phyloP scores from a whole-genome alignment of 2,888 invertebrate genomes.

The Ditylenchus weischeri region DNA sequence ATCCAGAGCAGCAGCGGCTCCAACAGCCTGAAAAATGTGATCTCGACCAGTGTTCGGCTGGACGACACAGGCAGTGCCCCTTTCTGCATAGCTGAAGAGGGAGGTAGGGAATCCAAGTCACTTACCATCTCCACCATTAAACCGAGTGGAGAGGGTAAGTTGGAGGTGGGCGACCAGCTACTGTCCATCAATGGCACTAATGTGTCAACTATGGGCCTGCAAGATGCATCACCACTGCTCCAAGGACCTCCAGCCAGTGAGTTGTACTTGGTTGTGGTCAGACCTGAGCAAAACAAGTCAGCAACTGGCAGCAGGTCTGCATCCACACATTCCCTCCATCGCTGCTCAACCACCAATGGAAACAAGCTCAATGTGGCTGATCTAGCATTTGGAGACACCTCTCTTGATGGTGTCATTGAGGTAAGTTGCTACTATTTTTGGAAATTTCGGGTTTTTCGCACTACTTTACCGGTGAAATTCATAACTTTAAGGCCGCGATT shows the following conservation, averaged over 20 bases:
- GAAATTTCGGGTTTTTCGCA: too few species aligned
- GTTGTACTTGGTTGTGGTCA: conserved; percentile 3
- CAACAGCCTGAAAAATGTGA: background rate
- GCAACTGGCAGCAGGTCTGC: background rate
- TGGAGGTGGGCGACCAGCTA: conserved; percentile 6
- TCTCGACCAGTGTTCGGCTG: conserved; percentile 6
- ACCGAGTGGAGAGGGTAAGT: too few species aligned
- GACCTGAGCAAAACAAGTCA: too few species aligned
- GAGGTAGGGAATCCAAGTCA: background rate
- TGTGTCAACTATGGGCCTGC: background rate
- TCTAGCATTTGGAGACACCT: conserved; percentile 14
- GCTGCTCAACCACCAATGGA: background rate
- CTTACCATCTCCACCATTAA: background rate
- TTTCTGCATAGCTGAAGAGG: background rate
- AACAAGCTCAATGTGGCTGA: background rate
- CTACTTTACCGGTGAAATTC: too few species aligned
- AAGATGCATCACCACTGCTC: background rate
- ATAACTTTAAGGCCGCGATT: too few species aligned
- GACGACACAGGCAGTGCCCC: background rate
- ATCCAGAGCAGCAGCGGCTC: background rate
- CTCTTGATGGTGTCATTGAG: conserved; percentile 25
- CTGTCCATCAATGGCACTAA: conserved; percentile 10
- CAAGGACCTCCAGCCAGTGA: background rate
- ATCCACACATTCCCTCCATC: background rate
- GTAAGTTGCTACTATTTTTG: conserved; percentile 4